These are phyloP conservation scores for Styela clava DNA, from an alignment of 23 tunicate genomes.

Conservation along the genomic window DNA sequence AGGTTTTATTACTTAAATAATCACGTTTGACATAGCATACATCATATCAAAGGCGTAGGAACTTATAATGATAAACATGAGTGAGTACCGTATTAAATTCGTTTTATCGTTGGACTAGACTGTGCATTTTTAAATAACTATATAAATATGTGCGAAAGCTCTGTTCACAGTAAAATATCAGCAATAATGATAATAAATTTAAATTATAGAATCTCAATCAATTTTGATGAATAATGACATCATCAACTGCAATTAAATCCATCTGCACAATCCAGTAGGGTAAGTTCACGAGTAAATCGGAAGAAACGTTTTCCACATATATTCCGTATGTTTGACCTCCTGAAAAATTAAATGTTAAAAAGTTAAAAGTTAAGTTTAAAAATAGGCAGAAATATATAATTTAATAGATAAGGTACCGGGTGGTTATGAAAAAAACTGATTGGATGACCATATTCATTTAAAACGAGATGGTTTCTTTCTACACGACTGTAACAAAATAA, in stretches of 20 bases:
- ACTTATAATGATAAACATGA: no score
- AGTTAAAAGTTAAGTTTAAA: no score
- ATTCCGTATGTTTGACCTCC: not conserved
- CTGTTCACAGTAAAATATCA: not conserved
- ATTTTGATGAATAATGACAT: not conserved
- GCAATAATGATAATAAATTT: not conserved
- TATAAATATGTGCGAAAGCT: not conserved
- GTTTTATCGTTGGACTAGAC: not conserved
- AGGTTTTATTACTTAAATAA: no score
- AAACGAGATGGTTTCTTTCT: no score
- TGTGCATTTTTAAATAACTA: not conserved
- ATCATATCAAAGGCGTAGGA: no score
- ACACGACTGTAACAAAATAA: no score
- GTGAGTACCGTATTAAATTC: no score
- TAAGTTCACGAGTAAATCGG: not conserved
- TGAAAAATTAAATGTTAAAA: not conserved
- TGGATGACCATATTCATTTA: no score
- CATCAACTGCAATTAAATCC: not conserved
- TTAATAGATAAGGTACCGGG: no score
- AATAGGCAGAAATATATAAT: no score
- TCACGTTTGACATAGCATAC: no score
- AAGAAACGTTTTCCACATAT: not conserved
- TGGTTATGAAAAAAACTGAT: no score
- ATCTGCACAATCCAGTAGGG: not conserved
- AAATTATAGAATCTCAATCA: not conserved